Evolutionary conservation across 2,888 invertebrate genomes (phyloP), one percentile per base, ranked within the genome.

Genomic region (Andrena haemorrhoa): DNA sequence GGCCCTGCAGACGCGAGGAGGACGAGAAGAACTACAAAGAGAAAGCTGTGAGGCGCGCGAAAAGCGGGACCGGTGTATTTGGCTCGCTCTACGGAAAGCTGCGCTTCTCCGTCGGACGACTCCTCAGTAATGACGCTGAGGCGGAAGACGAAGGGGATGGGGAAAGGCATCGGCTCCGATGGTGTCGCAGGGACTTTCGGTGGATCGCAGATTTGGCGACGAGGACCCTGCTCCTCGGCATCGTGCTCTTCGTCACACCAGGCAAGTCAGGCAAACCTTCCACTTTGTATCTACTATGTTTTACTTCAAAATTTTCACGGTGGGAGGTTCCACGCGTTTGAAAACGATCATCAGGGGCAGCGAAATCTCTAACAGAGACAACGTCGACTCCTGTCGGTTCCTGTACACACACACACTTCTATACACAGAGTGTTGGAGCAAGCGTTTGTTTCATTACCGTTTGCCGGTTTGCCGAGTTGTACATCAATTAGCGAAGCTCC

Each of bases 191-290:
- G 88, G 90, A 91, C 85, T 89, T 92, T 74, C 90, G 92, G 84
- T 90, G 92, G 84, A 88, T 92, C 90, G 89, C 90, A 87, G 92
- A 93, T 86, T 92, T 93, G 90, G 91, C 90, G 79, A 89, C 92
- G 84, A 92, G 90, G 85, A 90, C 92, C 79, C 83, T 94, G 74
- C 90, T 94, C 83, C 91, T 94, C 88, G 92, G 93, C 53, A 89
- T 94, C 88, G 90, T 92, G 77, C 92, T 94, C 75, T 91, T 94
- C 90, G 91, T 93, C 88, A 91, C 93, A 75, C 94, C 94, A 90
- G 94, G 94, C 92, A 85, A 41, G 84, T 64, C 10, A 0, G 1
- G 8, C 0, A 0, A 12, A 29, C 64, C 8, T 16, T 63, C 51
- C 4, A 2, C 20, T 10, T 0, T 12, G 6, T 5, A 1, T 12